Evolutionary conservation across 2,888 invertebrate genomes (phyloP), one percentile per base, ranked within the genome.

Genomic region (Drosophila koepferae): DNA sequence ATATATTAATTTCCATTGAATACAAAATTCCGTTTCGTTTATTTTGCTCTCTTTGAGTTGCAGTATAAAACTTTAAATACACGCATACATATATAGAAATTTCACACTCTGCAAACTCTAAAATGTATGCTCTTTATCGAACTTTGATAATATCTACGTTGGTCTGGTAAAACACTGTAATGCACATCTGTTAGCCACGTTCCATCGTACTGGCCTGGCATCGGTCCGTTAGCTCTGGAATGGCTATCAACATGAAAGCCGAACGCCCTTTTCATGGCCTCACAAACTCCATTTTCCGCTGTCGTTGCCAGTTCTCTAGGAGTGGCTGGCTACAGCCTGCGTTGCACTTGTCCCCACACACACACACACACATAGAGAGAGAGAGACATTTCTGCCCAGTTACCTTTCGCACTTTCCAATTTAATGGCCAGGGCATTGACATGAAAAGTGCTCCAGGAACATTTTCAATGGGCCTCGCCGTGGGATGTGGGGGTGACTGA

Each of bases 361-460:
- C 41, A 2, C 41, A 3, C 31, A 9, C 38, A 16, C 38, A 36
- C 3, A 36, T 3, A 16, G 7, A 16, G 16, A 10, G 10, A 18
- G 18, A 6, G 20, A 23, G 20, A 46, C 16, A 20, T 23, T 46
- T 23, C 46, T 18, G 46, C 16, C 16, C 46, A 23, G 23, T 58
- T 59, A 46, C 36, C 60, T 60, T 48, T 60, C 60, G 12, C 64
- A 61, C 53, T 61, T 71, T 46, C 61, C 61, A 43, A 34, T 49
- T 73, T 73, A 54, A 73, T 49, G 65, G 44, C 51, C 16, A 28
- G 36, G 60, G 31, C 60, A 60, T 18, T 48, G 51, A 64, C 23
- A 34, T 51, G 46, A 40, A 54, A 64, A 54, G 34, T 46, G 59
- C 46, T 38, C 36, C 12, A 34, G n/a, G n/a, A 36, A n/a, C 46